Evolutionary conservation across 2,113 vertebrate genomes (phyloP), one percentile per base, ranked within the genome.

Genomic region (Pongo abelii): DNA sequence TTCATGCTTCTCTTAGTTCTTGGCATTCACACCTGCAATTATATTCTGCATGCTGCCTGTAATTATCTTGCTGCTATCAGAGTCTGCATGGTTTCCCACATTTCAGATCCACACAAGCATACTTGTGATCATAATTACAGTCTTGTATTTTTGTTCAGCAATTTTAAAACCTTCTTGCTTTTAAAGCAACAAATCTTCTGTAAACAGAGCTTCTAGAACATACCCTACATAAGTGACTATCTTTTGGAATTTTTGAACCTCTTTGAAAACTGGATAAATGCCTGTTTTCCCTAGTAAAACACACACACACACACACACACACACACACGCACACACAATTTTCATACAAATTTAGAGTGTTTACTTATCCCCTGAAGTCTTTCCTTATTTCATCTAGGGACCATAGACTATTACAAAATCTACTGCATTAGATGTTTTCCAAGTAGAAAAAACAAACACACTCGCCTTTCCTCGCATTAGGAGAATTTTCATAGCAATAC

Each of bases 121-220:
- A 97, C 30, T 83, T 95, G 93, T 92, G 93, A 96, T 97, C 81
- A 91, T 97, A 97, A 98, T 97, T 98, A 88, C 1, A 89, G 81
- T 89, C 92, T 95, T 48, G 11, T 55, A 92, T 95, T 98, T 97
- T 59, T 90, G 90, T 96, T 96, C 38, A 50, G 61, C 69, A 93
- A 96, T 95, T 97, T 92, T 14, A 89, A 94, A 88, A 92, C 84
- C 84, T 52, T 92, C 84, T 86, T 55, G 6, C 52, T 55, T 55
- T 55, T 75, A 97, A 93, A 91, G 93, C 77, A 97, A 89, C 78
- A 74, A 91, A 46, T 91, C 50, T 50, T 95, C 74, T 93, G 55
- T 72, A 94, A 95, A 91, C 67, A 97, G 67, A 96, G 46, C 48
- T 96, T 50, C 77, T 95, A 30, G 32, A 94, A 95, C 14, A 55